Base-by-base conservation (phyloP, 2,888 invertebrate genomes). In the Xylota segnis region DNA sequence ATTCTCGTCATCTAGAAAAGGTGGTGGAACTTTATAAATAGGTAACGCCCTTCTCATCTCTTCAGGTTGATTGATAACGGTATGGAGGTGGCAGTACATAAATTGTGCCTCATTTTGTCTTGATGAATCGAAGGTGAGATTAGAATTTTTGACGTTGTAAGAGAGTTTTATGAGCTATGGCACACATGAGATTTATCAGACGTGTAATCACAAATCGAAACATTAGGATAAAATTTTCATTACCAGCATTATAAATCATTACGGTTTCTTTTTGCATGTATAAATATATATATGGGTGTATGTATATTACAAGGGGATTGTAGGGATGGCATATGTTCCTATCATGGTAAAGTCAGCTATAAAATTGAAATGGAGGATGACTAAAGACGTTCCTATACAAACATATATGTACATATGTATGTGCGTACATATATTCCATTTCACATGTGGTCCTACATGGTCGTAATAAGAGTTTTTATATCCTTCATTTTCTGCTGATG, bases 181-280 rank as follows among this genome's bases (percentile, higher is more conserved):
- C 9, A 52, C 52, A 29, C 14, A 72, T 14, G 14, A 18, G 52
- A 63, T 54, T 54, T 54, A 74, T 54, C 18, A 71, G 37, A 59
- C 32, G 18, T 74, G 59, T 43, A 52, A 63, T 74, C 61, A 23
- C 43, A 54, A 63, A 74, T 74, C 74, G 63, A 74, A 74, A 23
- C 63, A 63, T 63, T 63, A 63, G 43, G 63, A 54, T 54, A 45
- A 27, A 9, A 52, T 74, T 74, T 63, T 74, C 74, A 74, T 74
- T 43, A 54, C 74, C 14, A 14, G 18, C 27, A 37, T 66, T 66
- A 66, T 66, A 66, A 65, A 66, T 75, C 65, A 66, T 52, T 47
- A 45, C 4, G 14, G 54, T 43, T 54, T 54, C 32, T 16, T 40
- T 23, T 18, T 0, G n/a, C 27, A 34, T 37, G 34, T n/a, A n/a